Conservation (phyloP, 2,113 vertebrate species). For the Plecturocebus donacophilus region DNA sequence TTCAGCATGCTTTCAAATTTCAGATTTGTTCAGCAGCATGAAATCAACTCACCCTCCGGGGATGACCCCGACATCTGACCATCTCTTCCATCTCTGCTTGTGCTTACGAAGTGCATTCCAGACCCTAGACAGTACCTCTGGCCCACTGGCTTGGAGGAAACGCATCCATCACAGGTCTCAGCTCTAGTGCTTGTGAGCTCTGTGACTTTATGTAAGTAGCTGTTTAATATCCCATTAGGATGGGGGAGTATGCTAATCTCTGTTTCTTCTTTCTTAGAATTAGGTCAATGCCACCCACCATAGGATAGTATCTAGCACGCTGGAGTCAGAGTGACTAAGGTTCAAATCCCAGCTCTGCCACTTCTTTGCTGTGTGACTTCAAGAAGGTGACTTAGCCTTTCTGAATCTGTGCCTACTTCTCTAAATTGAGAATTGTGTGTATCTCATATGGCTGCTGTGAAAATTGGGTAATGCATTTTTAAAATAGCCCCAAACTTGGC, state of each 20-base stretch:
- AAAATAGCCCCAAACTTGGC: not conserved
- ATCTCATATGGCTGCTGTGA: not conserved
- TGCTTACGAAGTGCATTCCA: too few species aligned
- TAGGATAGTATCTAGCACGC: not conserved
- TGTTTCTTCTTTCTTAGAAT: not conserved
- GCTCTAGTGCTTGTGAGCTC: not conserved
- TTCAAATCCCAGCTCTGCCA: not conserved
- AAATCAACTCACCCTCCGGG: not conserved
- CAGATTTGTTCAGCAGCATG: not conserved
- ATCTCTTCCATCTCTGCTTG: too few species aligned
- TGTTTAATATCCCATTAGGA: too few species aligned
- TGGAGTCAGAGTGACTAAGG: not conserved
- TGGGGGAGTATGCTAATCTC: not conserved
- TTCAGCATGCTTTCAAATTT: not conserved
- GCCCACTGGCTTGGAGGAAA: not conserved
- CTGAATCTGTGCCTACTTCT: not conserved
- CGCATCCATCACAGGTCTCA: not conserved
- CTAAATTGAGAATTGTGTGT: not conserved
- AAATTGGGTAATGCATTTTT: slow-evolving; percentile 4
- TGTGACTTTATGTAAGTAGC: not conserved
- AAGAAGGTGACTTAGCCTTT: not conserved
- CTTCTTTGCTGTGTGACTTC: not conserved
- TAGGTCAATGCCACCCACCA: not conserved
- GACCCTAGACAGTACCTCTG: not conserved
- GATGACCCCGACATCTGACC: not conserved